phyloP scores from a whole-genome alignment of 2,888 invertebrate genomes.

The Myopa tessellatipennis region DNA sequence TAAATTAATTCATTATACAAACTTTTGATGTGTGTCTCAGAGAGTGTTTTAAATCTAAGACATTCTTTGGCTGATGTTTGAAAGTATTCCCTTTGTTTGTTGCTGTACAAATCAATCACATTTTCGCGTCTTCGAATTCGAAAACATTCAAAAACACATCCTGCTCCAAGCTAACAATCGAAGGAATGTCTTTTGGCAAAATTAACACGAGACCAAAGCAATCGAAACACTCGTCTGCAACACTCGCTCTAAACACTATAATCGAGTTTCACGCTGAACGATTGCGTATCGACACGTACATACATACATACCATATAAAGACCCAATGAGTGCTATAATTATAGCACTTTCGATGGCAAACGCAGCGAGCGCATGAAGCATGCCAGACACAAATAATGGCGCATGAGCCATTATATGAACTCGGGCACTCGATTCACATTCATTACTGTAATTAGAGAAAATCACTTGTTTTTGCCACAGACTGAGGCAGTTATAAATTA shows the following conservation, averaged over 20 bases:
- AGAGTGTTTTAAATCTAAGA: no score
- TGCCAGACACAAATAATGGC: slow-evolving; percentile 13
- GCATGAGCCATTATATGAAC: slow-evolving; percentile 28
- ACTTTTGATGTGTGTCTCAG: no score
- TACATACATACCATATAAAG: no score
- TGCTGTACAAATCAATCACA: no score
- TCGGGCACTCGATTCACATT: background rate
- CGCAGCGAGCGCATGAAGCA: background rate
- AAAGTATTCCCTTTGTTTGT: no score
- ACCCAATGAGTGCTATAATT: slow-evolving; percentile 12
- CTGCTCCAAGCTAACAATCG: no score
- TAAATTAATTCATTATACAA: no score
- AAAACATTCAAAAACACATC: no score
- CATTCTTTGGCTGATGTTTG: no score
- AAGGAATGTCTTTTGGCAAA: no score
- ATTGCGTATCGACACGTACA: background rate
- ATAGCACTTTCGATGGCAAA: background rate
- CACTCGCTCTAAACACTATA: slow-evolving; percentile 12
- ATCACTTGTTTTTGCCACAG: slow-evolving; percentile 32
- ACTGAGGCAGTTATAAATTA: slow-evolving; percentile 27
- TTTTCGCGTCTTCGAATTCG: no score
- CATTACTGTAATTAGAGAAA: slow-evolving; percentile 32
- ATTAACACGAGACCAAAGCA: slow-evolving; percentile 10
- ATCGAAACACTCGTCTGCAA: background rate
- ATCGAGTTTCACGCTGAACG: slow-evolving; percentile 13